Evolutionary conservation across 2,888 invertebrate genomes (phyloP).

Genomic region (Sepioteuthis lessoniana): DNA sequence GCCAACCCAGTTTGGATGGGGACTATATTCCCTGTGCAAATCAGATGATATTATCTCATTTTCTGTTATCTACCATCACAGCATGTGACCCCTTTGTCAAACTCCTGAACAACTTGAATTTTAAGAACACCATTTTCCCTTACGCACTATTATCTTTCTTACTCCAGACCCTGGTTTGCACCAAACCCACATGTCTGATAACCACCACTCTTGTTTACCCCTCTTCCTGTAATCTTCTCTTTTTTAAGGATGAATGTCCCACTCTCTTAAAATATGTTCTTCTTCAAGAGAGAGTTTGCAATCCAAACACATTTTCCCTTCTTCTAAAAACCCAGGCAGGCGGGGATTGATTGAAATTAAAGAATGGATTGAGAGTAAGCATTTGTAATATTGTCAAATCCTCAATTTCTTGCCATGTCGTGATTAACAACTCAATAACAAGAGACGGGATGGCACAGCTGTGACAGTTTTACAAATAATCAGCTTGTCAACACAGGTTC

Average conservation of each 20-base stretch:
- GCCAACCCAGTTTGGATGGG: no score
- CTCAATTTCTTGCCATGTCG: conserved; percentile 33
- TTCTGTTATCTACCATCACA: no score
- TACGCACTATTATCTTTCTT: no score
- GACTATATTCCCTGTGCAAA: no score
- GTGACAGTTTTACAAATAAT: conserved; percentile 21
- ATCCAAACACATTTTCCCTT: not conserved
- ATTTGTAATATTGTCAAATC: conserved; percentile 16
- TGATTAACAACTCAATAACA: conserved; percentile 16
- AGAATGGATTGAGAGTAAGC: not conserved
- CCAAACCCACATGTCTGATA: no score
- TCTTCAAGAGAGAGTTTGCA: not conserved
- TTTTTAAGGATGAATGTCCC: not conserved
- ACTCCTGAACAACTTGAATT: no score
- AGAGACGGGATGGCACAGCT: not conserved
- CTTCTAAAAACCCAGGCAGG: not conserved
- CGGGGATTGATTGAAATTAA: not conserved
- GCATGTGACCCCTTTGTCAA: no score
- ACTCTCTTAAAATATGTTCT: not conserved
- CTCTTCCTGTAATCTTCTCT: no score
- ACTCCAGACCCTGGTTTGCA: no score
- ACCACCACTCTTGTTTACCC: no score
- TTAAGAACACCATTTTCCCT: no score
- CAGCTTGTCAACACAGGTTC: not conserved
- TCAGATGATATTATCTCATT: no score